Evolutionary conservation across 2,888 invertebrate species (phyloP).

Genomic region (Scaptomyza tumidula): DNA sequence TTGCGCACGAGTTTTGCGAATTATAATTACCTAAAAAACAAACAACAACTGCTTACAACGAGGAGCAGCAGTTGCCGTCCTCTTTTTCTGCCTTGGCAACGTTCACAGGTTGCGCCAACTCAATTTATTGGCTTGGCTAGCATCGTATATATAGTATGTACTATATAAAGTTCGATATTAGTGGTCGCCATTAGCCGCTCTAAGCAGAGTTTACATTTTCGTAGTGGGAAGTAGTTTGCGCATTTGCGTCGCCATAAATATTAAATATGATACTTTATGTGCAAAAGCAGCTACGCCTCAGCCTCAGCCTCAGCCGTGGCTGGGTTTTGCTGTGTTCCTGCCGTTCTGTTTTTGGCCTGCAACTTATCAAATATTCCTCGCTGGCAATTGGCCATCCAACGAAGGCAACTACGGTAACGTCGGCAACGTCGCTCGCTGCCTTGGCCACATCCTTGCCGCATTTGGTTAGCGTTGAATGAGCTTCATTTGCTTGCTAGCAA

Average conservation of each 20-base stretch:
- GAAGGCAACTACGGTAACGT: no score
- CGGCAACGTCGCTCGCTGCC: constrained; percentile 47
- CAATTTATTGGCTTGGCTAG: constrained; percentile 74
- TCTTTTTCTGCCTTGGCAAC: constrained; percentile 43
- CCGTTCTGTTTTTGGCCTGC: constrained; percentile 42
- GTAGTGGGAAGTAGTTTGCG: constrained; percentile 41
- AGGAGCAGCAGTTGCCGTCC: constrained; percentile 21
- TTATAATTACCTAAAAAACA: constrained; percentile 75
- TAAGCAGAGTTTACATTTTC: constrained; percentile 33
- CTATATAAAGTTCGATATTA: constrained; percentile 68
- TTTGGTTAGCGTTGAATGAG: constrained; percentile 73
- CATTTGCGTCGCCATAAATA: constrained; percentile 78
- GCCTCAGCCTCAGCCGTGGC: constrained; percentile 23
- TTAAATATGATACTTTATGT: constrained; percentile 81
- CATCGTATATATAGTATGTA: constrained; percentile 12
- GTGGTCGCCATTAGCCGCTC: constrained; percentile 55
- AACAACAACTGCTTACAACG: constrained; percentile 34
- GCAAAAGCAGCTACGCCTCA: constrained; percentile 44
- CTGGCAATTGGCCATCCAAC: constrained; percentile 76
- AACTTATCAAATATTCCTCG: constrained; percentile 79
- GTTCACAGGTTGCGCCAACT: constrained; percentile 35
- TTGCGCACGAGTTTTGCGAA: constrained; percentile 69
- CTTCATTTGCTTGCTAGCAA: constrained; percentile 74
- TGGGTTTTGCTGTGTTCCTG: background rate
- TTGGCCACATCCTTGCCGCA: constrained; percentile 79